Percentiles rank a stretch among this genome's conserved stretches.
Evolutionary conservation across 2,797 vertebrate species (phyloP).

Genomic region (Hylomyscus alleni): DNA sequence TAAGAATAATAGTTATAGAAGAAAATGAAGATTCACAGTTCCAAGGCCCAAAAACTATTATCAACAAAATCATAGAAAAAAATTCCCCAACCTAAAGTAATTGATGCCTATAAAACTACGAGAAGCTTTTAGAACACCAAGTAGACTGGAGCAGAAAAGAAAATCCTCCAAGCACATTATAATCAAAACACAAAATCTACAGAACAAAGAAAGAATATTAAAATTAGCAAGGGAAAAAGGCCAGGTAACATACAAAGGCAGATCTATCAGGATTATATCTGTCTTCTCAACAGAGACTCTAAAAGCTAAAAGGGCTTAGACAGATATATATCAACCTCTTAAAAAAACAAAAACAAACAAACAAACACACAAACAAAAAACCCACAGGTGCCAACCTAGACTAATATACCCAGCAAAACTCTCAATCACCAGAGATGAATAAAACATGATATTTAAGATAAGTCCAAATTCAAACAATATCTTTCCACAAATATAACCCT

Average conservation of each 20-base stretch:
- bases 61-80: neutral
- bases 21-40: neutral
- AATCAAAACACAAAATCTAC: neutral
- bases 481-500: neutral
- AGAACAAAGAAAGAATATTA: neutral
- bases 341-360: no score
- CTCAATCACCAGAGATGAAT: neutral
- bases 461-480: neutral
- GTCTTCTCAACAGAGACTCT: no score
- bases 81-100: neutral
- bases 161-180: neutral
- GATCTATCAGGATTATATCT: no score
- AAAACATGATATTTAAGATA: neutral
- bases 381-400: neutral
- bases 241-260: neutral
- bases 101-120: neutral
- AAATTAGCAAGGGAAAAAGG: neutral
- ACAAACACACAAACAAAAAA: neutral
- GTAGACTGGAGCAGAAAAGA: neutral
- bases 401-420: neutral
- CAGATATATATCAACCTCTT: no score
- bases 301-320: neutral
- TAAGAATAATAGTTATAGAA: neutral
- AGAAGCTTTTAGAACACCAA: neutral
- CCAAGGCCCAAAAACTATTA: neutral